Conservation (phyloP, 2,888 invertebrate species). For the Idaea aversata region DNA sequence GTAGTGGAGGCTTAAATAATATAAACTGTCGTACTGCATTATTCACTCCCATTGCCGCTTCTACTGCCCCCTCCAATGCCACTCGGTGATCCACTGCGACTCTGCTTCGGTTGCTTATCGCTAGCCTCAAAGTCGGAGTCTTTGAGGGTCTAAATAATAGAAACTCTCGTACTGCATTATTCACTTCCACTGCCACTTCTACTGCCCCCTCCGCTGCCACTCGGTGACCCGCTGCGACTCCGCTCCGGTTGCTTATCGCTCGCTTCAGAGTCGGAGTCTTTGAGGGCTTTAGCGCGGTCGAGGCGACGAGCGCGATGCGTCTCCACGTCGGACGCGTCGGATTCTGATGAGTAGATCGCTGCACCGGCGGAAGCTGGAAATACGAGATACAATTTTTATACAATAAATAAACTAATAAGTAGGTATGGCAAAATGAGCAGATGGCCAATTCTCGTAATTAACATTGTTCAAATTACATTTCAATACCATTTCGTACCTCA, state of each 20-base stretch:
- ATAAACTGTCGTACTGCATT: background rate
- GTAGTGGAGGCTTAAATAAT: too few relatives aligned
- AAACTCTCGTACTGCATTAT: conserved; percentile 11
- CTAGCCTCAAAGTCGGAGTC: conserved; percentile 40
- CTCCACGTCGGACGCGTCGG: conserved; percentile 91
- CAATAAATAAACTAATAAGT: too few relatives aligned
- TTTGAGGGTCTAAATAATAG: too few relatives aligned
- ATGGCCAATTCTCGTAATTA: too few relatives aligned
- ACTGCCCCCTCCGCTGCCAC: conserved; percentile 44
- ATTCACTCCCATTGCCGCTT: too few relatives aligned
- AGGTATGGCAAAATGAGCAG: too few relatives aligned
- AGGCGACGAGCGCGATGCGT: conserved; percentile 85
- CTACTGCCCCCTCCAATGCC: too few relatives aligned
- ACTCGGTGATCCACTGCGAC: too few relatives aligned
- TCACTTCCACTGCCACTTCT: conserved; percentile 39
- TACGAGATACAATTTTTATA: background rate
- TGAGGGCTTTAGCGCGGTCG: conserved; percentile 88
- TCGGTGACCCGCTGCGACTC: conserved; percentile 32
- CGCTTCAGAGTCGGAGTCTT: conserved; percentile 87
- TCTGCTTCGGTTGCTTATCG: too few relatives aligned
- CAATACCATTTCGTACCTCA: too few relatives aligned
- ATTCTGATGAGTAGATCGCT: conserved; percentile 94
- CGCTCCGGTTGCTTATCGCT: conserved; percentile 49
- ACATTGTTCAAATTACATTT: too few relatives aligned
- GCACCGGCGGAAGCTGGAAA: conserved; percentile 72